Evolutionary conservation across 2,888 invertebrate genomes (phyloP).

Genomic region (Acleris cristana): DNA sequence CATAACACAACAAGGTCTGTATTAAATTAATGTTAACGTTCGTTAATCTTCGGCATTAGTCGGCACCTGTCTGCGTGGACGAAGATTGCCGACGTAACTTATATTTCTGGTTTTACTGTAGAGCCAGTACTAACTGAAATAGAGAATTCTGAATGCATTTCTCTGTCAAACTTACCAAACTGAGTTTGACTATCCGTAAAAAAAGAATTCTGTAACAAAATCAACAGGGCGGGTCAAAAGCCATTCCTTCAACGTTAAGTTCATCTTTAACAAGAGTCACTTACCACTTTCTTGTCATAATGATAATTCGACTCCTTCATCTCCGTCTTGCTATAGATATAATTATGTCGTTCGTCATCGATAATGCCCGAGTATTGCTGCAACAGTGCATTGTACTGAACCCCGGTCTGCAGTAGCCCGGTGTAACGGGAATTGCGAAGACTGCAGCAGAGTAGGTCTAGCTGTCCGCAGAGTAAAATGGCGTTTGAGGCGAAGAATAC

Average conservation of each 20-base stretch:
- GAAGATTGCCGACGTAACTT: too few species aligned
- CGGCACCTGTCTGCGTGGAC: too few species aligned
- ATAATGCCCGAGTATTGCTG: slow-evolving; percentile 47
- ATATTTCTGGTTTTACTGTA: too few species aligned
- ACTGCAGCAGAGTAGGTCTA: slow-evolving; percentile 73
- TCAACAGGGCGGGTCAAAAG: not conserved
- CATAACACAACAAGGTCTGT: too few species aligned
- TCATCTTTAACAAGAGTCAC: not conserved
- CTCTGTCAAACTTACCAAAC: slow-evolving; percentile 23
- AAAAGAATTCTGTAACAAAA: slow-evolving; percentile 8
- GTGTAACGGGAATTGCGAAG: slow-evolving; percentile 69
- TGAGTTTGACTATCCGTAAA: slow-evolving; percentile 18
- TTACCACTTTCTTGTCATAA: slow-evolving; percentile 61
- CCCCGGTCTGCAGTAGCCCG: slow-evolving; percentile 59
- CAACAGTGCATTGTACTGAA: slow-evolving; percentile 51
- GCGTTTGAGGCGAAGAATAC: slow-evolving; percentile 72
- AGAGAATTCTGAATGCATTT: not conserved
- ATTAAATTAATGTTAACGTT: too few species aligned
- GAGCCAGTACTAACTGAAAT: too few species aligned
- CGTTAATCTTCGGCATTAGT: too few species aligned
- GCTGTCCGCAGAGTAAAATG: slow-evolving; percentile 72
- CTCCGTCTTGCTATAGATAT: slow-evolving; percentile 60
- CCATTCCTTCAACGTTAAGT: not conserved
- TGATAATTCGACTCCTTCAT: slow-evolving; percentile 60
- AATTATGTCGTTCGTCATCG: slow-evolving; percentile 62